A percentile compares a stretch with the other conserved stretches of the same genome.
Conservation (phyloP, 1,140 invertebrate species). For the Cataglyphis hispanica region DNA sequence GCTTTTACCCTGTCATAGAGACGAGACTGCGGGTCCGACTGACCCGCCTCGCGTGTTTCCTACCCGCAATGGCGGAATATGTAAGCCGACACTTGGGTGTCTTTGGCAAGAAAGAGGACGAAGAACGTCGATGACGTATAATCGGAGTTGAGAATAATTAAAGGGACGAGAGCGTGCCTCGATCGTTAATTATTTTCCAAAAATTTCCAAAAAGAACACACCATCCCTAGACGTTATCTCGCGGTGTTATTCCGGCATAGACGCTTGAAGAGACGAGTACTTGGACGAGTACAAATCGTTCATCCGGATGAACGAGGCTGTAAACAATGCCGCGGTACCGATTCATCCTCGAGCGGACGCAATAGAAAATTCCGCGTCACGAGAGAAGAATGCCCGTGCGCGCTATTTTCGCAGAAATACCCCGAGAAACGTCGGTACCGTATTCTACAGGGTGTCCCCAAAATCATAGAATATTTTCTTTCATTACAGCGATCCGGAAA, state of each 20-base stretch:
- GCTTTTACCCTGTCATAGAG: slow-evolving; percentile 71
- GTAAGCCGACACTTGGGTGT: not conserved
- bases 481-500: not conserved
- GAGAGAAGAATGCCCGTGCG: not conserved
- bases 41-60: slow-evolving; percentile 45
- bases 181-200: too few species aligned
- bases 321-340: slow-evolving; percentile 25
- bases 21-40: slow-evolving; percentile 50
- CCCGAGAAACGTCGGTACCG: not conserved
- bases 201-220: too few species aligned
- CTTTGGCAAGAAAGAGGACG: too few species aligned
- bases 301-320: not conserved
- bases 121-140: too few species aligned
- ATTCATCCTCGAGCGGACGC: slow-evolving; percentile 13
- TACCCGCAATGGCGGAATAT: slow-evolving; percentile 4
- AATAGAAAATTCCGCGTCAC: not conserved
- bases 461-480: not conserved
- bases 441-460: not conserved
- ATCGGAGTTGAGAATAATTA: too few species aligned
- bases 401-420: slow-evolving; percentile 9
- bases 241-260: too few species aligned
- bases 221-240: too few species aligned
- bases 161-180: too few species aligned
- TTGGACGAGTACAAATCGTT: slow-evolving; percentile 21
- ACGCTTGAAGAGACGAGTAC: slow-evolving; percentile 11